phyloP scores from a whole-genome alignment of 2,797 vertebrate genomes.

The Syndactyla subalaris region DNA sequence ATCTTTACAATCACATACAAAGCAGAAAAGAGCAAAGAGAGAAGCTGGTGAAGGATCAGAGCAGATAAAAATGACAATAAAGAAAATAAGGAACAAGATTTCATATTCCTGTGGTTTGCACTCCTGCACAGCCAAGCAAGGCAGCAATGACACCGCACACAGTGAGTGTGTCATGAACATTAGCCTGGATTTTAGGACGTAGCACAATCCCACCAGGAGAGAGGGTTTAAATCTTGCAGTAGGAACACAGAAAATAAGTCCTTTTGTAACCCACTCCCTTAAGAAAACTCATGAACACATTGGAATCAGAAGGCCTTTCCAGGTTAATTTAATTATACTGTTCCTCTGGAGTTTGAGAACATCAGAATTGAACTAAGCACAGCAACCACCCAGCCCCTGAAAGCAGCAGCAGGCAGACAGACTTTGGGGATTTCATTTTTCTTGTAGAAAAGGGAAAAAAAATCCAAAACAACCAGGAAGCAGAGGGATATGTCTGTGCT shows the following conservation, averaged over 20 bases:
- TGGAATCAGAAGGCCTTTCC: not conserved
- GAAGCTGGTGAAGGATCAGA: not conserved
- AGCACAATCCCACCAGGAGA: not conserved
- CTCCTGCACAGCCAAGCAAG: not conserved
- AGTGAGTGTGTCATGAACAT: not conserved
- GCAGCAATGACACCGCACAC: not conserved
- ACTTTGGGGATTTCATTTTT: not conserved
- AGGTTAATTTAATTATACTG: not conserved
- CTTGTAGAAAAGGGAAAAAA: not conserved
- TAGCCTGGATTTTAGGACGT: not conserved
- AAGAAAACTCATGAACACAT: rapidly evolving
- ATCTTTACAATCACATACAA: not conserved
- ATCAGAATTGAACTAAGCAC: not conserved
- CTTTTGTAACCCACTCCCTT: not conserved
- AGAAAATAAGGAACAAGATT: not conserved
- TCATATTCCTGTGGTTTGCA: not conserved
- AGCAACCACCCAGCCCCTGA: not conserved
- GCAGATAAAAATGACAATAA: not conserved
- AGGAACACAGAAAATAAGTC: not conserved
- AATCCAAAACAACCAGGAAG: not conserved
- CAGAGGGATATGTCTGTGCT: not conserved
- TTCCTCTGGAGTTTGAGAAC: not conserved
- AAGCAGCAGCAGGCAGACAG: not conserved
- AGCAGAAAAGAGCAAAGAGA: not conserved
- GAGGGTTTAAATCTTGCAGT: slow-evolving; percentile 14